Evolutionary conservation across 2,888 invertebrate genomes (phyloP).

Genomic region (Hololepta plana): DNA sequence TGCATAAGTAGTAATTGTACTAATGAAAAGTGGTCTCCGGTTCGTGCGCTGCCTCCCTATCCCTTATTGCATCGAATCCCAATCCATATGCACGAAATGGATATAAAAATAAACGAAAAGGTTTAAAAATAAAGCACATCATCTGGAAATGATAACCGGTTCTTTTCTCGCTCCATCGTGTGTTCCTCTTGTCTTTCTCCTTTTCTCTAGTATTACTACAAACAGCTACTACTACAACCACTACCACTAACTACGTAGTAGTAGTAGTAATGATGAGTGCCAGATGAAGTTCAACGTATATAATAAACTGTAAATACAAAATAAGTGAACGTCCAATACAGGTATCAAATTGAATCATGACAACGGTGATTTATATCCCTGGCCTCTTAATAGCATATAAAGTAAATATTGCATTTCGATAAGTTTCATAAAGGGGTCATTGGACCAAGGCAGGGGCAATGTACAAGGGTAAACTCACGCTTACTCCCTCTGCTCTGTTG

Average conservation of each 20-base stretch:
- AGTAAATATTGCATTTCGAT: no score
- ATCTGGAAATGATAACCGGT: constrained; percentile 28
- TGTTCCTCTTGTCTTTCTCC: constrained; percentile 21
- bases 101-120: constrained; percentile 23
- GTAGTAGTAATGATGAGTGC: constrained; percentile 22
- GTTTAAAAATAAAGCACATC: constrained; percentile 26
- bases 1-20: no score
- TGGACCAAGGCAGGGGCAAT: constrained; percentile 16
- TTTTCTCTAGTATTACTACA: constrained; percentile 24
- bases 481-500: constrained; percentile 11
- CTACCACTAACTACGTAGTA: constrained; percentile 23
- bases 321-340: no score
- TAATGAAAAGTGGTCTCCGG: no score
- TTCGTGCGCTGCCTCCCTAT: no score
- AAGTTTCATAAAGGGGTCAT: constrained; percentile 18
- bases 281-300: constrained; percentile 8
- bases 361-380: no score
- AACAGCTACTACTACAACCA: constrained; percentile 25
- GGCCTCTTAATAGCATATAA: no score
- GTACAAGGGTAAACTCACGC: constrained; percentile 15
- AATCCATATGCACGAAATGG: constrained; percentile 22
- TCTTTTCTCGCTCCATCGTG: constrained; percentile 16
- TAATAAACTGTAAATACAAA: no score
- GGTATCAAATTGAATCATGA: no score
- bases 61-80: no score